Base-by-base conservation (phyloP, 2,113 vertebrate species). In the Saimiri boliviensis region DNA sequence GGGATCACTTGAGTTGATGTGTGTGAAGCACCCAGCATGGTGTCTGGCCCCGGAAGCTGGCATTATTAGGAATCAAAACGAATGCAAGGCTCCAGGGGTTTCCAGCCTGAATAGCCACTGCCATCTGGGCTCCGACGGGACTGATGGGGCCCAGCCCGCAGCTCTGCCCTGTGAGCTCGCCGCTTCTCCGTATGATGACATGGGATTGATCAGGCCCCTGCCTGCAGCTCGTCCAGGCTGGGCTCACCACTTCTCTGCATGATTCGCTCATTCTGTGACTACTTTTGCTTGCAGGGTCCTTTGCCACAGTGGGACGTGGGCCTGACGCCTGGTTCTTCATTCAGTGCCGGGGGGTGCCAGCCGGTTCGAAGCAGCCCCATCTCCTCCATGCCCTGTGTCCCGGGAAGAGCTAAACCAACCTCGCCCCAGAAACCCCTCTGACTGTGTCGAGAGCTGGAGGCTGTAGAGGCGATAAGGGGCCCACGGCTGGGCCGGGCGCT, bases 241-340 rank as follows among this genome's bases (percentile, higher is more conserved):
- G 32, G 63, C 20, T 23, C 25, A n/a, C 27, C 9, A 16, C 17
- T 23, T 16, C 49, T 45, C 23, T 4, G 45, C 45, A 25, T 0
- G 3, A 30, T 70, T 3, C 0, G 2, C 42, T 23, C 21, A 1
- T 3, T 6, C 11, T 2, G 0, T 0, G 21, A n/a, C 42, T n/a
- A 21, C 21, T 32, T 37, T 35, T 2, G 56, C 79, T 4, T 0
- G 30, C 0, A 2, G 0, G 30, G n/a, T 8, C 30, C 14, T 16
- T 35, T 42, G 8, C 4, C 3, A 42, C 14, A 20, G 45, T 37
- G 45, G 81, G 47, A 23, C 8, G 11, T 5, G 42, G 27, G 40
- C 73, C 40, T 1, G 19, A 47, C 8, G 32, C 23, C 20, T 11
- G 47, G 45, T 3, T 74, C 42, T 23, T 17, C 37, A 0, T 0